Base-by-base conservation (phyloP, 2,888 invertebrate species). In the Nomada flava region DNA sequence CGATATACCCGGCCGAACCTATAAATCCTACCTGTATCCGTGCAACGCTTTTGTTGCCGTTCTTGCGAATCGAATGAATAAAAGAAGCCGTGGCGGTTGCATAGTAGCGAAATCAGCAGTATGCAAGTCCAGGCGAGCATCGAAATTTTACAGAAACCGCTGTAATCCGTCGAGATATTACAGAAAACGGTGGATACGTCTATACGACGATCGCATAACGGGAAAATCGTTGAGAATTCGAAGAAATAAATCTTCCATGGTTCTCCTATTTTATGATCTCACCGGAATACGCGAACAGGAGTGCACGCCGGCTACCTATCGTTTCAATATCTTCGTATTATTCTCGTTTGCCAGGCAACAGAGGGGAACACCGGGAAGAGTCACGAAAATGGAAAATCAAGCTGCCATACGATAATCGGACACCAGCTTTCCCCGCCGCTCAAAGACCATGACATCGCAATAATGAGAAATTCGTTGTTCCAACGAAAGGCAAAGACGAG, bases 381-480 rank as follows among this genome's bases (percentile, higher is more conserved):
- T 84, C 79, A 60, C 62, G 79, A 77, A 76, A 75, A 82, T 75
- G 68, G 73, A 67, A 74, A 72, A 83, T 76, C 81, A 76, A 73
- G 65, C 72, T 23, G 50, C 67, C 36, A 52, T 50, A 23, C 23
- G 53, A 63, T 60, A 86, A 82, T 78, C 82, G 68, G 75, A 79
- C 76, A 53, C 44, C 36, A 44, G 29, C 44, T 76, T 74, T 53
- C 65, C 42, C 18, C n/a, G 36, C 15, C 42, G 50, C 63, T 69
- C 67, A 59, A 77, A 73, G 55, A 71, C 36, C 57, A 76, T 71
- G 68, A 79, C 77, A 70, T 75, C n/a, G 73, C 36, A 55, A 76
- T 87, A 87, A 87, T 79, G 80, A 85, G 85, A 85, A 85, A 87
- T 72, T 81, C 74, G 72, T 53, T 55, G 64, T 74, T 62, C 62